Conservation (phyloP, 2,797 vertebrate species). For the Philypnodon macrostomus region DNA sequence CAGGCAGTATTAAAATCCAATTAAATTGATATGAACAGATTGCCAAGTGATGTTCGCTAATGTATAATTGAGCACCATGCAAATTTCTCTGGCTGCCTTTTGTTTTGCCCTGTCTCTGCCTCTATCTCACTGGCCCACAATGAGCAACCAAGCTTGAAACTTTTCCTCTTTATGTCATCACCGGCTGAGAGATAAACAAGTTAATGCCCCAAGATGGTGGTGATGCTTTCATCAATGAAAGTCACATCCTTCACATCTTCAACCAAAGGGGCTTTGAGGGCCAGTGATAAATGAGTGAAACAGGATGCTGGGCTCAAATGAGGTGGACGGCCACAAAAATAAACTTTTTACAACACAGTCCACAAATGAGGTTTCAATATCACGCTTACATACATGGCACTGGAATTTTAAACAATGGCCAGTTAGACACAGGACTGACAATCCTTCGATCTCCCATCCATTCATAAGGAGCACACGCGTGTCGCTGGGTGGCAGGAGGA, state of each 20-base stretch:
- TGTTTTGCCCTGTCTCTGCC: constrained; percentile 81
- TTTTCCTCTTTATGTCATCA: constrained; percentile 78
- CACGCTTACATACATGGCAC: no score
- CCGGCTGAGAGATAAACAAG: constrained; percentile 91
- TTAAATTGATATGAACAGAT: constrained; percentile 99
- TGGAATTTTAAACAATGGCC: no score
- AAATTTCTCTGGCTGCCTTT: constrained; percentile 98
- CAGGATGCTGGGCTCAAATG: constrained; percentile 16
- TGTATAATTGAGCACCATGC: constrained; percentile 99
- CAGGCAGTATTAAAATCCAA: constrained; percentile 99
- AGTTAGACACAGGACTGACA: no score
- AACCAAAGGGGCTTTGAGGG: constrained; percentile 19
- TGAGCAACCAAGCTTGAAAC: constrained; percentile 93
- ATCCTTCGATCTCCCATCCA: no score
- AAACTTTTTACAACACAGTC: constrained; percentile 4
- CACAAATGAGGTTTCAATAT: no score
- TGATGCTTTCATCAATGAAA: constrained; percentile 77
- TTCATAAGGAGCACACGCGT: no score
- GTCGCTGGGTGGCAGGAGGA: no score
- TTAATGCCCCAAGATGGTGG: constrained; percentile 87
- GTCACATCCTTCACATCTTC: constrained; percentile 54
- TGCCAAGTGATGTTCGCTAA: constrained; percentile 99
- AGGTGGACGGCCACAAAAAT: constrained; percentile 5
- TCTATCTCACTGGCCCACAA: constrained; percentile 85
- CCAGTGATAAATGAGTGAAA: neutral